phyloP scores from a whole-genome alignment of 2,797 vertebrate species.

The Anguilla megastoma region DNA sequence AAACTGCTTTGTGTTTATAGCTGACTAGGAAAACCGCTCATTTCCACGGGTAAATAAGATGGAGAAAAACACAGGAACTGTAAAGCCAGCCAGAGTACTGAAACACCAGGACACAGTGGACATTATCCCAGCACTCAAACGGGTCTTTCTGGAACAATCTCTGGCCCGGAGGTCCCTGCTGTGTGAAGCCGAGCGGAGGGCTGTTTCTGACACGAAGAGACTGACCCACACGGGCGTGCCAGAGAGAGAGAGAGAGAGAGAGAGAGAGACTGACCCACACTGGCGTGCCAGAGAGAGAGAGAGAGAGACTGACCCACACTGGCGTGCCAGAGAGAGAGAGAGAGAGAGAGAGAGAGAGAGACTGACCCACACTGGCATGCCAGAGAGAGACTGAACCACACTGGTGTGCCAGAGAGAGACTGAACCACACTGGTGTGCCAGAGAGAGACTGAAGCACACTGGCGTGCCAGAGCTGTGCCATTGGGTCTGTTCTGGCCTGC shows the following conservation, averaged over 20 bases:
- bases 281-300: no score
- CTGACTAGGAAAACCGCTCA: background rate
- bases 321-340: no score
- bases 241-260: no score
- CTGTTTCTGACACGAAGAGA: background rate
- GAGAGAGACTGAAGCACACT: no score
- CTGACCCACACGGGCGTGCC: no score
- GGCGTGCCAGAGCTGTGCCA: slow-evolving; percentile 30
- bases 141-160: slow-evolving; percentile 23
- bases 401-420: slow-evolving; percentile 9
- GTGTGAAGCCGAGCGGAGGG: slow-evolving; percentile 31
- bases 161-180: slow-evolving; percentile 28
- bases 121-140: background rate
- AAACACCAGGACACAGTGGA: background rate
- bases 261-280: no score
- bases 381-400: slow-evolving; percentile 29
- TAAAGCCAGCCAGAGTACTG: background rate
- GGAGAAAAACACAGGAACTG: background rate
- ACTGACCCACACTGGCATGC: no score
- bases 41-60: slow-evolving; percentile 43
- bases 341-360: no score
- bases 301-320: no score
- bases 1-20: background rate
- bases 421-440: no score
- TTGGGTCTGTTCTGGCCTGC: slow-evolving; percentile 40